Conservation (phyloP, 2,797 vertebrate genomes). For the Erpetoichthys calabaricus region DNA sequence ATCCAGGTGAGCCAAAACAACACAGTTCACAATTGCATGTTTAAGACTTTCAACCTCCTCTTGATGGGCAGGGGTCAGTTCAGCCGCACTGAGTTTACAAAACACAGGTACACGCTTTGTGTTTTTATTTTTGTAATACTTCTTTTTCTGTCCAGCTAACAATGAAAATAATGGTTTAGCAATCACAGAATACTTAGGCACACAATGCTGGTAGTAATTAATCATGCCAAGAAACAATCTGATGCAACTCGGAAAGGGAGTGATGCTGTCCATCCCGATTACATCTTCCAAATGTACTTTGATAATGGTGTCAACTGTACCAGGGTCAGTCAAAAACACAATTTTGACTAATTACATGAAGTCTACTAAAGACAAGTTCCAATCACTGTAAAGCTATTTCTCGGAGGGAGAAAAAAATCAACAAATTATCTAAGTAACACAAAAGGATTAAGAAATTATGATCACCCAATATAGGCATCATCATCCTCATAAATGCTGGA, state of each 20-base stretch:
- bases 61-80: constrained; percentile 7
- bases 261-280: constrained; percentile 14
- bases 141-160: constrained; percentile 5
- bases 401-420: constrained; percentile 13
- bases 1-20: constrained; percentile 3
- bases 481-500: constrained; percentile 20
- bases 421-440: constrained; percentile 15
- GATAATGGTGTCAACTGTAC: constrained; percentile 5
- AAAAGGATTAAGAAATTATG: constrained; percentile 15
- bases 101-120: not conserved
- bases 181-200: constrained; percentile 11
- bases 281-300: constrained; percentile 1
- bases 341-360: constrained; percentile 12
- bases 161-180: constrained; percentile 15
- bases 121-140: not conserved
- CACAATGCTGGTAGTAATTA: constrained; percentile 18
- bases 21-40: not conserved
- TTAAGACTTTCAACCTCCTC: constrained; percentile 4
- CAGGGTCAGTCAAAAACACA: constrained; percentile 12
- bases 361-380: constrained; percentile 14
- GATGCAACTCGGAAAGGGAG: constrained; percentile 7
- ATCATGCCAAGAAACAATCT: constrained; percentile 11
- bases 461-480: constrained; percentile 19
- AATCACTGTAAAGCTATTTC: constrained; percentile 3
- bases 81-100: not conserved